Percentiles rank a stretch among this genome's conserved stretches.
These are phyloP conservation scores for Drosophila azteca DNA, from an alignment of 1,140 invertebrate genomes.

Conservation along the genomic window DNA sequence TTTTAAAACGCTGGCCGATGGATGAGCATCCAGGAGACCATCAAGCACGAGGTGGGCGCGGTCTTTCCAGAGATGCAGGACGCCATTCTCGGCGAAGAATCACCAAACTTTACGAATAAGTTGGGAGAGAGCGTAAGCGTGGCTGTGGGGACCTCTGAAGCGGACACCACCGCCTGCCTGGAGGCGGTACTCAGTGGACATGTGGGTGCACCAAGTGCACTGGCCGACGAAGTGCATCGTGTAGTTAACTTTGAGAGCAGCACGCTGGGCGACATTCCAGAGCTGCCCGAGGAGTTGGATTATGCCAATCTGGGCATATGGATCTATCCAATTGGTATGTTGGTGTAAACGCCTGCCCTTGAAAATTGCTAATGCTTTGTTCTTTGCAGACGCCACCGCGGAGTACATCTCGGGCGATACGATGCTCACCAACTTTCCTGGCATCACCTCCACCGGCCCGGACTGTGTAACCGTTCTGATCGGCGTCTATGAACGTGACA, in stretches of 20 bases:
- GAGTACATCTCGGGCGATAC: conserved; percentile 91
- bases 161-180: conserved; percentile 89
- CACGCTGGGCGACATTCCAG: conserved; percentile 67
- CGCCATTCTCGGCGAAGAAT: conserved; percentile 94
- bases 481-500: conserved; percentile 90
- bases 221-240: conserved; percentile 90
- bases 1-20: conserved; percentile 93
- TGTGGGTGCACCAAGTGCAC: conserved; percentile 86
- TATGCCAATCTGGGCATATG: conserved; percentile 89
- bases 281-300: conserved; percentile 69
- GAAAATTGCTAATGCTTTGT: too few relatives aligned
- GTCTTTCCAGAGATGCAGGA: conserved; percentile 90
- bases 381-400: conserved; percentile 91
- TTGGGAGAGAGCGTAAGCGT: conserved; percentile 90
- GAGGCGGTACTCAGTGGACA: conserved; percentile 89
- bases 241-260: conserved; percentile 84
- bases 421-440: conserved; percentile 82
- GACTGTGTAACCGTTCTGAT: conserved; percentile 95
- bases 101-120: conserved; percentile 90
- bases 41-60: conserved; percentile 88
- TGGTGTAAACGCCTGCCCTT: background rate
- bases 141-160: conserved; percentile 86
- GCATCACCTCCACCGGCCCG: conserved; percentile 88
- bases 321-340: conserved; percentile 97
- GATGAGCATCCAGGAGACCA: conserved; percentile 92